Evolutionary conservation across 2,797 vertebrate genomes (phyloP), one percentile per base, ranked within the genome.

Genomic region (Vireo griseus): DNA sequence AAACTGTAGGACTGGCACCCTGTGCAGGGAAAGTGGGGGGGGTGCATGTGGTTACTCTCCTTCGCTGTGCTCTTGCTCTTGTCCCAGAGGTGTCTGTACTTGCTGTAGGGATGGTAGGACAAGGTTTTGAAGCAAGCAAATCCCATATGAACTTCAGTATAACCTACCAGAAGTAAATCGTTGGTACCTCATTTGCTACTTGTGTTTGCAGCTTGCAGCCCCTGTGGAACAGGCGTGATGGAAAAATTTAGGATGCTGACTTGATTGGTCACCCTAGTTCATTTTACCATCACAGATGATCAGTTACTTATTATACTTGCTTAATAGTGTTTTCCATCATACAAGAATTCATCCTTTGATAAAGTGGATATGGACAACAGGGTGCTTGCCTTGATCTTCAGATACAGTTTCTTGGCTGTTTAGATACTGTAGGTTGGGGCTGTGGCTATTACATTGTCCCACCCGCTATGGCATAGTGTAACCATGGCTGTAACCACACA

Each of bases 1-100:
- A 42, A 39, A 19, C 5, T 1, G 8, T 11, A 8, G 0, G 0
- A 0, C 16, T 39, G 28, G 11, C 25, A n/a, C 13, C 9, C 35
- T 51, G 40, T n/a, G 33, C 37, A 37, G 42, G 37, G 50, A 13
- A 40, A 29, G 22, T 45, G 15, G 13, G 4, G 4, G 4, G 51
- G 17, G 3, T 73, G 35, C 5, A 1, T 35, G 33, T 29, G 20
- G 5, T 71, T 57, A 19, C 25, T 25, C 8, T 44, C 37, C 35
- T 39, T 0, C 0, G 40, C n/a, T 76, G 21, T 35, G 25, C 55
- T 79, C 45, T 59, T 72, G 10, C 50, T 85, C 3, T 22, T 76
- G 42, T 54, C 47, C 21, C 44, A n/a, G 52, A 44, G 22, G 11
- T 37, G 33, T 6, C 47, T 48, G 40, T 58, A 44, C n/a, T 20